A percentile compares a stretch with the other conserved stretches of the same genome.
Evolutionary conservation across 2,797 vertebrate genomes (phyloP).

Genomic region (Sebastes variabilis): DNA sequence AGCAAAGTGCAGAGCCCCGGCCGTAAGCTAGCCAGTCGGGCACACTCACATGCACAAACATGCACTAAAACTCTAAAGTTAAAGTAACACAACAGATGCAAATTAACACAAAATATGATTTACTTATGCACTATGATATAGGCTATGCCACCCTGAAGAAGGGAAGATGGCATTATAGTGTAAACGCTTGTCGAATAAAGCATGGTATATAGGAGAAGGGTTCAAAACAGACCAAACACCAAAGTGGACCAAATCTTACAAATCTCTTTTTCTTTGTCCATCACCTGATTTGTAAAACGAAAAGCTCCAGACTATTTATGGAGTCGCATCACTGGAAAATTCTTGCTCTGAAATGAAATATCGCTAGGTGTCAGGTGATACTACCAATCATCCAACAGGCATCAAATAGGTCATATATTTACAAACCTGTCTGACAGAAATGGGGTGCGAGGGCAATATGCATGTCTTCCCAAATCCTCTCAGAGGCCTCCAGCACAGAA

Average conservation of each 20-base stretch:
- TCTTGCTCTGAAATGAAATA: not conserved
- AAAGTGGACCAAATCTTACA: not conserved
- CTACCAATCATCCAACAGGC: slow-evolving; percentile 11
- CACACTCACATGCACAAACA: no score
- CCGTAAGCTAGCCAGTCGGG: no score
- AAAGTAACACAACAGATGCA: no score
- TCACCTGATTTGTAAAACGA: not conserved
- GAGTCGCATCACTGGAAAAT: not conserved
- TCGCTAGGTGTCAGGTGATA: not conserved
- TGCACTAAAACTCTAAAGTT: no score
- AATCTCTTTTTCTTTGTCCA: not conserved
- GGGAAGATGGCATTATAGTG: no score
- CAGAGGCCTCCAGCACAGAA: slow-evolving; percentile 4
- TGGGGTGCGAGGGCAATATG: slow-evolving; percentile 8
- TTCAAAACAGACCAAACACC: not conserved
- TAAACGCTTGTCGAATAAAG: not conserved
- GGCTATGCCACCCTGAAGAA: not conserved
- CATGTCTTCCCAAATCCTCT: slow-evolving; percentile 38
- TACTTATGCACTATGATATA: not conserved
- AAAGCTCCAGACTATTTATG: not conserved
- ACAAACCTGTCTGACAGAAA: slow-evolving; percentile 3
- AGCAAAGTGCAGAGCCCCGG: no score
- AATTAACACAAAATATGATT: not conserved
- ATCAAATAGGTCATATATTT: slow-evolving; percentile 31
- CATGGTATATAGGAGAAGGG: not conserved